Evolutionary conservation across 2,113 vertebrate species (phyloP).

Genomic region (Clarias gariepinus): DNA sequence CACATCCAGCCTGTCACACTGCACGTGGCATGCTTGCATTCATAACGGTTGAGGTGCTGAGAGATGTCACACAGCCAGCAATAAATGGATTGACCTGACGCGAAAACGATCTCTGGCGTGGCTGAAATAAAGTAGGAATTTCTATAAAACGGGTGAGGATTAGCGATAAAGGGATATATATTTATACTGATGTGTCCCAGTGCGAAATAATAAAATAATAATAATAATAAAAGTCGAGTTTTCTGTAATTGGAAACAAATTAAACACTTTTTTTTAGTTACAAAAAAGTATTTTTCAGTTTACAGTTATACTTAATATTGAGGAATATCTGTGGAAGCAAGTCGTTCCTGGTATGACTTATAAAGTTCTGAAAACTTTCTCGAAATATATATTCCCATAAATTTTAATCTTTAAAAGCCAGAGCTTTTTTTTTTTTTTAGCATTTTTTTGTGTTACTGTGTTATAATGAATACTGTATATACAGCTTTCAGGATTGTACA

Average conservation of each 20-base stretch:
- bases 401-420: too few relatives aligned
- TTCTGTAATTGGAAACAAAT: too few relatives aligned
- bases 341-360: background rate
- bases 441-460: too few relatives aligned
- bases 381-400: too few relatives aligned
- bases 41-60: background rate
- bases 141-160: background rate
- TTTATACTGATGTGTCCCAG: too few relatives aligned
- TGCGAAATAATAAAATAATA: too few relatives aligned
- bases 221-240: too few relatives aligned
- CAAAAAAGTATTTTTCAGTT: background rate
- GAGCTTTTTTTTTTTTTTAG: too few relatives aligned
- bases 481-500: too few relatives aligned
- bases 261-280: background rate
- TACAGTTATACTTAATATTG: too few relatives aligned
- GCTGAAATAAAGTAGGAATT: background rate
- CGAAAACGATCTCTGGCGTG: background rate
- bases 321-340: background rate
- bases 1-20: constrained; percentile 23
- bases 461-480: too few relatives aligned
- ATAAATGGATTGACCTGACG: background rate
- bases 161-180: background rate
- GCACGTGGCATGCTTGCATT: background rate
- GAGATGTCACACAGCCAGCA: background rate
- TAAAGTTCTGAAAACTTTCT: background rate